These are phyloP conservation scores for Ploceus nigricollis DNA, from an alignment of 2,113 vertebrate genomes.

Conservation along the genomic window DNA sequence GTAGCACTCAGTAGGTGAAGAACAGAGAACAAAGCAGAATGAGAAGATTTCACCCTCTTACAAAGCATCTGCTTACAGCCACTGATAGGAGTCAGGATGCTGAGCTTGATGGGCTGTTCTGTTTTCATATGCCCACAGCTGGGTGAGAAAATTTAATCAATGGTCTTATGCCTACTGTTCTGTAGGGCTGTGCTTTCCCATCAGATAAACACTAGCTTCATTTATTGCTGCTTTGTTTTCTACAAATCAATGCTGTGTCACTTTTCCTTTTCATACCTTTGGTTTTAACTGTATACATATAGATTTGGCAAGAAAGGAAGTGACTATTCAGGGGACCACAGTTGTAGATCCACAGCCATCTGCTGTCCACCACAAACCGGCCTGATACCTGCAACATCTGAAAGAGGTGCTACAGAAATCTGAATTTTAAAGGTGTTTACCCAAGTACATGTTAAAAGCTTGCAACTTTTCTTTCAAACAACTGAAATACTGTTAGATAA, in stretches of 20 bases:
- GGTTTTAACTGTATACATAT: not conserved
- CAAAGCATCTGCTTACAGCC: not conserved
- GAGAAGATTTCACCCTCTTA: not conserved
- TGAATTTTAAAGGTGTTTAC: not conserved
- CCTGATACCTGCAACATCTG: not conserved
- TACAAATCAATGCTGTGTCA: not conserved
- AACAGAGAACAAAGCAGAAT: not conserved
- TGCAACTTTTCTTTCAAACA: not conserved
- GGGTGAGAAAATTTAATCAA: not conserved
- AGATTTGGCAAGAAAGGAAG: not conserved
- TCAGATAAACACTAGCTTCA: not conserved
- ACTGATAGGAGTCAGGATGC: not conserved
- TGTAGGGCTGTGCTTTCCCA: not conserved
- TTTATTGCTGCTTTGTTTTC: not conserved
- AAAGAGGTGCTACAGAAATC: not conserved
- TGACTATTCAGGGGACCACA: not conserved
- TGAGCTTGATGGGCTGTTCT: not conserved
- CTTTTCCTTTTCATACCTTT: not conserved
- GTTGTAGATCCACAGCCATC: not conserved
- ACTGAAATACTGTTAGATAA: not conserved
- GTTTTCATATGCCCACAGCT: not conserved
- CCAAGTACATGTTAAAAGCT: fast-evolving
- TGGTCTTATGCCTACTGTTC: not conserved
- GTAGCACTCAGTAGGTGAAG: not conserved
- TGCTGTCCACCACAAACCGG: not conserved